phyloP scores from a whole-genome alignment of 2,888 invertebrate species.

The Fragum whitleyi region DNA sequence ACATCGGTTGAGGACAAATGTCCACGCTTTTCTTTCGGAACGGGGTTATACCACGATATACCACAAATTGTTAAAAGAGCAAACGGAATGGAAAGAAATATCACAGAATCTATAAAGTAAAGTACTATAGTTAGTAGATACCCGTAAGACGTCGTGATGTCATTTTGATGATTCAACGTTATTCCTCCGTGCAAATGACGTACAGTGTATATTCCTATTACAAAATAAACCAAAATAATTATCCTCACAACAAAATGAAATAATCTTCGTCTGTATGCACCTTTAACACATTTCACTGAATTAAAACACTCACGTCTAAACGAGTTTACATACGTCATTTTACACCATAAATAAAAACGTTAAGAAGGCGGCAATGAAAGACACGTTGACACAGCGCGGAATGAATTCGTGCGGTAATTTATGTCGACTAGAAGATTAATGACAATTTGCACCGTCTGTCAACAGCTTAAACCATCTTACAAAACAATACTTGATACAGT shows the following conservation, averaged over 20 bases:
- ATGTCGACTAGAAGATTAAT: neutral
- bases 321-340: neutral
- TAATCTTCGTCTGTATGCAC: neutral
- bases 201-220: neutral
- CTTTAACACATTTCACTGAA: conserved; percentile 3
- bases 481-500: too few relatives aligned
- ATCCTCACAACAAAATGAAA: conserved; percentile 1
- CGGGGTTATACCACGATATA: neutral
- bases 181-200: neutral
- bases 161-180: neutral
- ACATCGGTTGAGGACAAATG: conserved; percentile 36
- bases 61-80: neutral
- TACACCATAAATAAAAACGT: neutral
- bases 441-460: neutral
- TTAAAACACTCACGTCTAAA: neutral
- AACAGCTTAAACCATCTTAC: neutral
- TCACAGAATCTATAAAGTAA: conserved; percentile 1
- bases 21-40: neutral
- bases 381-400: neutral
- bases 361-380: neutral
- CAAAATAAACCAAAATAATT: neutral
- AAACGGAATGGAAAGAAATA: conserved; percentile 10
- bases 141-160: neutral
- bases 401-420: neutral
- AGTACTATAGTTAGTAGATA: neutral